Base-by-base conservation (phyloP, 2,888 invertebrate species). In the Callinectes sapidus region DNA sequence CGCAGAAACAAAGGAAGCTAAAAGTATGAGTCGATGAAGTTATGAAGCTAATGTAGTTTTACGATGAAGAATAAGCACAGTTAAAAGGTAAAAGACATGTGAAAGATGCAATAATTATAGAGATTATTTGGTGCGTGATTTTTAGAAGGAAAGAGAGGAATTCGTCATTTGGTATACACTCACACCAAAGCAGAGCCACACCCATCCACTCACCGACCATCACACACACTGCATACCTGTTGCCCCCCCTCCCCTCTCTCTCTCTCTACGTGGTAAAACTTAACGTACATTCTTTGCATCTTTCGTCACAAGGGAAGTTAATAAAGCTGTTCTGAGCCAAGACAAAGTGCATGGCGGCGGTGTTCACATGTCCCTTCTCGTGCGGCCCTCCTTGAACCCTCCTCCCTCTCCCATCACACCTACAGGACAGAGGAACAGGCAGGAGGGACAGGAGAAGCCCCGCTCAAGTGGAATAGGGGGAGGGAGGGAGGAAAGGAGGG, bases 391-490 rank as follows among this genome's bases (percentile, higher is more conserved):
- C 35, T 81, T 81, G 81, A 81, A 16, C 81, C 35, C 35, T 35
- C 81, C 81, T 81, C 81, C 81, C 81, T 81, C 35, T 35, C 32
- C 81, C 81, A 81, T 81, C 81, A 81, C 81, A 81, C 81, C 81
- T 81, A 81, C 81, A 81, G 32, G 81, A 81, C 81, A 18, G 81
- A 81, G 32, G 35, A 81, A 81, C 81, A 28, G 81, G 81, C 81
- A 81, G 81, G 81, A 81, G 35, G 81, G 81, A 81, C 81, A 81
- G 81, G 81, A 81, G 81, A 81, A 81, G 81, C 81, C 81, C 14
- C 5, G 81, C 81, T 81, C 81, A 81, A 81, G 71, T n/a, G 28
- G 23, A 71, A 71, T 5, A 28, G 10, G 28, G 28, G 81, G 81
- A 35, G 81, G 81, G 81, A 35, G 16, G 81, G 77, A 32, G 32